phyloP scores from a whole-genome alignment of 2,888 invertebrate species.

The Eupithecia inturbata region DNA sequence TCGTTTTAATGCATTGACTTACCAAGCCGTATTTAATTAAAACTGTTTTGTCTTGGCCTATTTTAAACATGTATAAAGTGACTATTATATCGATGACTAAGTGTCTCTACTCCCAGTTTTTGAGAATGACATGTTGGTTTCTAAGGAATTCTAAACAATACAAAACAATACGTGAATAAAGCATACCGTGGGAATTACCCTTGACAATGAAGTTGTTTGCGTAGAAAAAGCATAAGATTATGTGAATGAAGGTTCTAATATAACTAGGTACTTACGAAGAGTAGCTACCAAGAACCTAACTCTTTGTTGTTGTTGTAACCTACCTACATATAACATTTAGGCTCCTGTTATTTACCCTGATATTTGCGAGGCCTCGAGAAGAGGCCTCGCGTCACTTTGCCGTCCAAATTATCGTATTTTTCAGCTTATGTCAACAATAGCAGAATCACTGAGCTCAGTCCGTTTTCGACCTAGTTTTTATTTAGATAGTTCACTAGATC shows the following conservation, averaged over 20 bases:
- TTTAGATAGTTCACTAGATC: neutral
- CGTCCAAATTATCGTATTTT: neutral
- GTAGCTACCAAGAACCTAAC: neutral
- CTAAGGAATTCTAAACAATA: constrained; percentile 4
- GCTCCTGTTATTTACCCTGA: neutral
- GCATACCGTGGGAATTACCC: constrained; percentile 5
- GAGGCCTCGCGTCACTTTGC: neutral
- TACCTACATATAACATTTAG: neutral
- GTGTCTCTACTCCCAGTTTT: neutral
- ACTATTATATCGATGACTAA: constrained; percentile 3
- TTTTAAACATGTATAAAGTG: neutral
- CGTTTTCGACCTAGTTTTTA: neutral
- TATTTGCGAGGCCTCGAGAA: too few relatives aligned
- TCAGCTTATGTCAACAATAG: neutral
- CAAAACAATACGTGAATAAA: neutral
- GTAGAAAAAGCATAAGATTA: neutral
- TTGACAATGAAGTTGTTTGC: constrained; percentile 10
- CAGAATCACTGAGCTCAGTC: neutral
- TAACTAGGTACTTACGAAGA: neutral
- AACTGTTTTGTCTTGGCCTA: neutral
- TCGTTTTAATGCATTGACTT: neutral
- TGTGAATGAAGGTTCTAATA: neutral
- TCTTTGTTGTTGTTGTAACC: neutral
- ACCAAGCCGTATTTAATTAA: neutral
- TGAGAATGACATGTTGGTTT: neutral